Evolutionary conservation across 2,888 invertebrate species (phyloP).

Genomic region (Rhogogaster chlorosoma): DNA sequence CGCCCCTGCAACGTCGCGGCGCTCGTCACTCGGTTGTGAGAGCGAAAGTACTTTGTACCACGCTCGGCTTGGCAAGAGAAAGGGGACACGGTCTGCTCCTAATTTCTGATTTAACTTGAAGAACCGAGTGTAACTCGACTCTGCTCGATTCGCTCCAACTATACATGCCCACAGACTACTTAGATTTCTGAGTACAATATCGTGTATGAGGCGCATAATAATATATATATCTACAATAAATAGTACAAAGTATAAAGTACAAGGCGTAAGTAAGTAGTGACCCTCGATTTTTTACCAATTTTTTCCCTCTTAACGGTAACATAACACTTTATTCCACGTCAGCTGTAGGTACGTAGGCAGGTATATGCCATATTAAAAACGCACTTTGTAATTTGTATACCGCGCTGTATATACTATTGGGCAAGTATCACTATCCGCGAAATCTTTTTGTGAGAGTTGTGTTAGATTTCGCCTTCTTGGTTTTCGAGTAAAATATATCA

Average conservation of each 20-base stretch:
- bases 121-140: slow-evolving; percentile 63
- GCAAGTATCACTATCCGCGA: not conserved
- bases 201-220: not conserved
- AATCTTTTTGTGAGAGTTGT: slow-evolving; percentile 10
- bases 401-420: not conserved
- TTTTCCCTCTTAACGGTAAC: not conserved
- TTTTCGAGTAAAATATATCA: not conserved
- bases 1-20: slow-evolving; percentile 37
- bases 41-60: slow-evolving; percentile 77
- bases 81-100: slow-evolving; percentile 78
- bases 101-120: slow-evolving; percentile 76
- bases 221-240: not conserved
- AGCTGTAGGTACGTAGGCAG: not conserved
- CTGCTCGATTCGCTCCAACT: slow-evolving; percentile 47
- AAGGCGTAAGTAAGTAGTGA: not conserved
- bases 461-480: slow-evolving; percentile 17
- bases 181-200: not conserved
- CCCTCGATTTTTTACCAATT: slow-evolving; percentile 34
- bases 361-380: not conserved
- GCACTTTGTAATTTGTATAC: not conserved
- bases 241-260: not conserved
- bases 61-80: slow-evolving; percentile 78
- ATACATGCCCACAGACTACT: not conserved
- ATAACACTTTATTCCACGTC: not conserved
- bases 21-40: slow-evolving; percentile 65